Base-by-base conservation (phyloP, 2,113 vertebrate species). In the Salvelinus alpinus region DNA sequence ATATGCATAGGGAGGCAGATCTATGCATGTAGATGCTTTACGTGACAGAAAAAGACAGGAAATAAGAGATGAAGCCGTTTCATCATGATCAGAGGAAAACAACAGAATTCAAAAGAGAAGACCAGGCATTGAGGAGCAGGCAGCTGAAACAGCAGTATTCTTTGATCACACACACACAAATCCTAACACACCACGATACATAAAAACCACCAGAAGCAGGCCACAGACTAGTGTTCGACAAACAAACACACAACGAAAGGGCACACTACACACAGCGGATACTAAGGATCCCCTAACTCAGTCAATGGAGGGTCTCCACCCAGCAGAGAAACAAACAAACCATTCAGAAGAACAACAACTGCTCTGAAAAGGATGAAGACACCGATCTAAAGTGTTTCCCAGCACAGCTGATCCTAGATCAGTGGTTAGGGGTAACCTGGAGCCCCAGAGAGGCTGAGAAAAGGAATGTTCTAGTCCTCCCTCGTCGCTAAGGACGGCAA, bases 1-100 rank as follows among this genome's bases (percentile, higher is more conserved):
- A 72, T 77, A 80, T 77, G 86, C 87, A 86, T 80, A 89, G 81
- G 51, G 87, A 92, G 86, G 87, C 80, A 86, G 86, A 76, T 86
- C 88, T 77, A 86, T 77, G 84, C 82, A 86, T 86, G 77, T 73
- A 73, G 73, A 87, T 81, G 77, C 82, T 80, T 82, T 74, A 84
- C 80, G 82, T 81, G 80, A 74, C 82, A 70, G 22, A 70, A 72
- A 87, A 11, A 20, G 25, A 88, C 31, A 29, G 25, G 24, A 31
- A 22, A 14, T 11, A 68, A 73, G 25, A 47, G 59, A 64, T 76
- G 88, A 81, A 80, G 80, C 76, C 73, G 73, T 82, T 82, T 81
- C 66, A 86, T 81, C 66, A 86, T 82, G 81, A 81, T 86, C 70
- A 48, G 64, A 82, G 73, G 38, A 70, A 76, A 25, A 25, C 25